Percentiles rank a stretch among this genome's conserved stretches.
phyloP scores from a whole-genome alignment of 2,797 vertebrate genomes.

The Enteromius viviparus region DNA sequence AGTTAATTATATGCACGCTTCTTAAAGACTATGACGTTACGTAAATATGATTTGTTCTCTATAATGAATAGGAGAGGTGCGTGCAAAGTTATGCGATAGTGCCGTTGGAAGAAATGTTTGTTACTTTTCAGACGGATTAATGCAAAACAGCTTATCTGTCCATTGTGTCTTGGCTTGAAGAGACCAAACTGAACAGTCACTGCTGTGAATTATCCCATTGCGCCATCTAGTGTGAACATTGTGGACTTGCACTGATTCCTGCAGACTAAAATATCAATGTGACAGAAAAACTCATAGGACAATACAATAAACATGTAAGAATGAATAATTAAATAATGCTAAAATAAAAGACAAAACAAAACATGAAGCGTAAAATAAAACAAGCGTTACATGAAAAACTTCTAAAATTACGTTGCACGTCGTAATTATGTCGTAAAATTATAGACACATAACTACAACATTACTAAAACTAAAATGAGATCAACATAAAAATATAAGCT shows the following conservation, averaged over 20 bases:
- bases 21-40: background rate
- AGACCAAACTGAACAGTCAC: background rate
- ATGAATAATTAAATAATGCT: background rate
- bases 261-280: background rate
- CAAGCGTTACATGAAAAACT: background rate
- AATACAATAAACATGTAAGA: background rate
- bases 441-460: no score
- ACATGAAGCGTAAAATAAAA: background rate
- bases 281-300: no score
- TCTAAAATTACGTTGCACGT: no score
- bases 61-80: background rate
- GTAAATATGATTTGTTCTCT: background rate
- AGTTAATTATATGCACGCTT: background rate
- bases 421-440: no score
- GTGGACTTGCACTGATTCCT: background rate
- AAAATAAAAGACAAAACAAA: background rate
- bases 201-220: constrained; percentile 5
- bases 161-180: constrained; percentile 12
- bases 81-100: no score
- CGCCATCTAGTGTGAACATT: constrained; percentile 48
- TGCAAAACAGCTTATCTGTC: background rate
- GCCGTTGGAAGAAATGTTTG: background rate
- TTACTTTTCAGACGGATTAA: background rate
- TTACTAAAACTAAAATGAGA: background rate
- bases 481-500: background rate